Evolutionary conservation across 1,140 invertebrate genomes (phyloP).

Genomic region (Tenebrio molitor): DNA sequence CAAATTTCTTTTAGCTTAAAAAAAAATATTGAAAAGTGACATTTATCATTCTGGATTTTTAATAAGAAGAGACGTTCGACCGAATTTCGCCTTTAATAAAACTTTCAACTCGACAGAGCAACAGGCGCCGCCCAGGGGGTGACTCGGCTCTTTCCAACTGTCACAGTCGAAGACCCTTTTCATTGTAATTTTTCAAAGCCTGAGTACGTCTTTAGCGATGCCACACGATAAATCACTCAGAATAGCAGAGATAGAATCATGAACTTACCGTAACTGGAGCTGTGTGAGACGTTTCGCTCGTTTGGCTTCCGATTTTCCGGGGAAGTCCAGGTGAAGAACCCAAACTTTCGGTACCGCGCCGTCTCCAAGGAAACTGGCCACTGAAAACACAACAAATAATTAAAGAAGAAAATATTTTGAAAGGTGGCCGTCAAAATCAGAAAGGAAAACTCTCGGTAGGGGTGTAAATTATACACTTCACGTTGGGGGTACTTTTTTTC

Average conservation of each 20-base stretch:
- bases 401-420: not conserved
- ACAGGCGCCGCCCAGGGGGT: not conserved
- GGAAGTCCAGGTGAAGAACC: slow-evolving; percentile 63
- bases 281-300: slow-evolving; percentile 65
- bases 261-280: slow-evolving; percentile 67
- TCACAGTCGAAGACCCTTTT: not conserved
- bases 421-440: not conserved
- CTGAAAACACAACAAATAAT: slow-evolving; percentile 60
- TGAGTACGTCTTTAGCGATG: not conserved
- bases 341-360: slow-evolving; percentile 62
- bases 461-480: no score
- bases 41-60: no score
- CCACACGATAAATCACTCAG: not conserved
- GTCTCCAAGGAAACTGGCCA: slow-evolving; percentile 64
- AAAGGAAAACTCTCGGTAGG: not conserved
- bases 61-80: not conserved
- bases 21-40: no score
- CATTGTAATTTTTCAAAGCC: not conserved
- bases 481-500: no score
- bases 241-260: not conserved
- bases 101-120: not conserved
- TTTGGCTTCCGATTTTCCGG: slow-evolving; percentile 58
- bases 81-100: not conserved
- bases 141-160: not conserved
- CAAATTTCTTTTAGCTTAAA: no score